Evolutionary conservation across 2,113 vertebrate genomes (phyloP), one percentile per base, ranked within the genome.

Genomic region (Lagopus leucura): DNA sequence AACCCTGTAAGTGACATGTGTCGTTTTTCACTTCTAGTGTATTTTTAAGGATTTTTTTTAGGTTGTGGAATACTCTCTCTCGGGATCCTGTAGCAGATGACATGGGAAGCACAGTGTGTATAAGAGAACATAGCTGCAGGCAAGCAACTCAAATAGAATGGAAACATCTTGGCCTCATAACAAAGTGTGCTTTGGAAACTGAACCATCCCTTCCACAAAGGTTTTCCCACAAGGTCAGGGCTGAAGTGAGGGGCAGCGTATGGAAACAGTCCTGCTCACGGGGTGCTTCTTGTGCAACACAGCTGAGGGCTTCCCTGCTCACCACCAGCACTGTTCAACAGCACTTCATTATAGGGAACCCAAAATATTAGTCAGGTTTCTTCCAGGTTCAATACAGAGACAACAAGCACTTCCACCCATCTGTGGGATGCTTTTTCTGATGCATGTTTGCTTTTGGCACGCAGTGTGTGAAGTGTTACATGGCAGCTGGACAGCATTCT

Each of bases 161-260:
- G 87, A 92, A 95, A 94, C 85, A 71, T 82, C 87, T 63, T 6
- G 14, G 79, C 84, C 89, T 94, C 79, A 8, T 55, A 57, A 92
- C 89, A 57, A 74, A 48, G 7, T 20, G 52, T 94, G 70, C 91
- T 89, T 92, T 93, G 84, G 87, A 75, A 92, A 93, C 42, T 0
- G 52, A 77, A 20, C 25, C 0, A 0, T 27, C 13, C 52, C 47
- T 58, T 83, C 52, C 72, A 52, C 0, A 1, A 13, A 14, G 63
- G 71, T 72, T 71, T 79, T 94, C 88, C 83, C 88, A 61, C 47
- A 34, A 25, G 85, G 64, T 36, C 75, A 34, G 82, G 45, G 71
- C 74, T 54, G 72, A 69, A 40, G 50, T 1, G 19, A 48, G 30
- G 66, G 11, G 8, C 4, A 2, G 42, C 0, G 3, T 19, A 48